A percentile compares a stretch with the other conserved stretches of the same genome.
phyloP scores from a whole-genome alignment of 2,888 invertebrate genomes.

The Andrena dorsata region DNA sequence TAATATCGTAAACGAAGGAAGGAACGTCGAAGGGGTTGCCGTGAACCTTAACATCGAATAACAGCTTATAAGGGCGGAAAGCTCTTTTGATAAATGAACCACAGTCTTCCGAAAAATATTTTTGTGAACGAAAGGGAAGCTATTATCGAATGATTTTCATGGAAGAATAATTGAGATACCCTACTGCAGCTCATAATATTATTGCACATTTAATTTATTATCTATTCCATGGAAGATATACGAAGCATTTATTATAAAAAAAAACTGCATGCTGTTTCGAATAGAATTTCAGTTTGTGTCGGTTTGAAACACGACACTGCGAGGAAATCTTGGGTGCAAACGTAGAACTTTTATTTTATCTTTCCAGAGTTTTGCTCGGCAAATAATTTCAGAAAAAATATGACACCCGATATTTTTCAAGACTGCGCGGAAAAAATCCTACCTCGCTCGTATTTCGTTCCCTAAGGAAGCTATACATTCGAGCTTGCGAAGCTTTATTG shows the following conservation, averaged over 20 bases:
- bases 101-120: not conserved
- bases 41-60: not conserved
- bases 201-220: not conserved
- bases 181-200: not conserved
- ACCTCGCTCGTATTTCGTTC: not conserved
- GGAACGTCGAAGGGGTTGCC: slow-evolving; percentile 23
- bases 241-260: not conserved
- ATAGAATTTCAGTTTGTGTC: not conserved
- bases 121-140: not conserved
- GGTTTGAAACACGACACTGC: not conserved
- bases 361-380: not conserved
- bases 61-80: not conserved
- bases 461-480: slow-evolving; percentile 7
- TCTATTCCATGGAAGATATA: not conserved
- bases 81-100: not conserved
- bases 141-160: not conserved
- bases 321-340: not conserved
- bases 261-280: not conserved
- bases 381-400: not conserved
- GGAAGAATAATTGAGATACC: not conserved
- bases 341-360: not conserved
- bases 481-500: not conserved
- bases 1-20: slow-evolving; percentile 49
- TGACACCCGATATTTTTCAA: slow-evolving; percentile 18
- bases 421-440: not conserved